A percentile compares a stretch with the other conserved stretches of the same genome.
Evolutionary conservation across 2,113 vertebrate genomes (phyloP).

Genomic region (Cygnus buccinator): DNA sequence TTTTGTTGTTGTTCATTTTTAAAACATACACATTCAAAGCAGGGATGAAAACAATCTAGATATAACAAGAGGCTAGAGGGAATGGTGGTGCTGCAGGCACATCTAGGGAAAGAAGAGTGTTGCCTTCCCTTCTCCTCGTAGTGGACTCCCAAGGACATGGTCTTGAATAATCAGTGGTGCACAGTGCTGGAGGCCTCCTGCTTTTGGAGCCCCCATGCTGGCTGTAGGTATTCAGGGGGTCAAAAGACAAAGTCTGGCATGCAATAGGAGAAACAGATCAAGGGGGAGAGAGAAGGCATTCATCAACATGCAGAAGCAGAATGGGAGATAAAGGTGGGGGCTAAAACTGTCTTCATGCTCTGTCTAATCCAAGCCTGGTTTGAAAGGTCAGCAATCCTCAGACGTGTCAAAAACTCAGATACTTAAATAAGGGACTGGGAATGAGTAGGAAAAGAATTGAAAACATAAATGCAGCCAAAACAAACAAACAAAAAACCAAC

Average conservation of each 20-base stretch:
- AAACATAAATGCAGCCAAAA: neutral
- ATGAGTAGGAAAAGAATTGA: neutral
- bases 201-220: neutral
- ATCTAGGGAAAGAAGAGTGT: neutral
- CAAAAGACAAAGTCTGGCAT: neutral
- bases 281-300: neutral
- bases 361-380: neutral
- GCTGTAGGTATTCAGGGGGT: neutral
- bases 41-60: neutral
- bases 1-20: neutral
- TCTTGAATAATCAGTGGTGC: accelerated
- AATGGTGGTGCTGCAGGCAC: neutral
- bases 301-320: neutral
- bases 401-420: neutral
- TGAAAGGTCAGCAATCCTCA: slow-evolving; percentile 22
- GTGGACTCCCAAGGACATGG: accelerated
- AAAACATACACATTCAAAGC: neutral
- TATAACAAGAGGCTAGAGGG: neutral
- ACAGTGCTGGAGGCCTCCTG: accelerated
- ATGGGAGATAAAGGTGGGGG: neutral
- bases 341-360: neutral
- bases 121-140: accelerated
- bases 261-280: accelerated
- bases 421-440: neutral
- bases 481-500: neutral